Evolutionary conservation across 2,888 invertebrate genomes (phyloP), one percentile per base, ranked within the genome.

Genomic region (Nephrotoma flavescens): DNA sequence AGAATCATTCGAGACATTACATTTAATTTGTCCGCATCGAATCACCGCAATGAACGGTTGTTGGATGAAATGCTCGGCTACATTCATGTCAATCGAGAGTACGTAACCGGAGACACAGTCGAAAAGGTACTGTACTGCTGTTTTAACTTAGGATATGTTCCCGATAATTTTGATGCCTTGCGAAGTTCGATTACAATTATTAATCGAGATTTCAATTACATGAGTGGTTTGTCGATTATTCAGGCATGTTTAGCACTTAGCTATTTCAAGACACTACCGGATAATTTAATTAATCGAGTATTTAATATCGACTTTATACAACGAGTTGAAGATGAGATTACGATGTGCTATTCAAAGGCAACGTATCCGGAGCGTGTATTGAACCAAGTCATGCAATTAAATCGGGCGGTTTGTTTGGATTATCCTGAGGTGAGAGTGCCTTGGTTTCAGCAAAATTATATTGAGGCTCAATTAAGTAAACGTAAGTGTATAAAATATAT

Each of bases 371-470:
- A 91, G 41, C 90, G 92, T 88, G 92, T 94, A 2, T 91, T 94
- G 12, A 91, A 92, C 88, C 89, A 90, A 84, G 92, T 95, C 86
- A 94, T 95, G 94, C 92, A 93, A 88, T 89, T 95, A 83, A 95
- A 95, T 90, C 92, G 95, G 87, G 92, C 93, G 0, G 93, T 94
- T 19, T 94, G 94, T 88, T 90, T 95, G 84, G 94, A 94, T 89
- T 93, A 93, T 89, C 94, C 95, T 0, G 93, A 94, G 89, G 90
- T 92, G 11, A 93, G 93, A 89, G 92, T 95, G 6, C 94, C 94
- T 0, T 95, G 95, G 95, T 95, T 95, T 89, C 94, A 95, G 89
- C 92, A 93, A 88, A 93, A 94, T 88, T 94, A 93, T 88, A 91
- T 94, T 83, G 92, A 93, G 88, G 92, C 93, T 86, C 91, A 92